Percentiles rank a stretch among this genome's conserved stretches.
These are phyloP conservation scores for Hybognathus amarus DNA, from an alignment of 2,797 vertebrate genomes.

Conservation along the genomic window DNA sequence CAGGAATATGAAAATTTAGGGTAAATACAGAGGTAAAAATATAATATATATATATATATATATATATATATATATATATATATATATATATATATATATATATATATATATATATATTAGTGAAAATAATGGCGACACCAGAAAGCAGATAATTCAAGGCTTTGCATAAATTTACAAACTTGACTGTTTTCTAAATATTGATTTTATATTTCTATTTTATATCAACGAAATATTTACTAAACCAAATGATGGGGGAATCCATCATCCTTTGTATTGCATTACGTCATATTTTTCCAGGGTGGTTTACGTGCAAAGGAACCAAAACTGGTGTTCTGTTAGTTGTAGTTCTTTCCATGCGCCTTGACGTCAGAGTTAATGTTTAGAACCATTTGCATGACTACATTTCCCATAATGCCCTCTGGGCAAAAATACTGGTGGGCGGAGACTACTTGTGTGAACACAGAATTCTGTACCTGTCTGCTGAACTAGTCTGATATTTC, in stretches of 20 bases:
- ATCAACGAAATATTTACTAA: too few relatives aligned
- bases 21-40: not conserved
- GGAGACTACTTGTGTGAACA: conserved; percentile 51
- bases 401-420: conserved; percentile 57
- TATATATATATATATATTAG: not conserved
- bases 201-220: too few relatives aligned
- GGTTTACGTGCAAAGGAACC: conserved; percentile 20
- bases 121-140: not conserved
- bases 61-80: not conserved
- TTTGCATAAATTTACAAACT: too few relatives aligned
- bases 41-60: too few relatives aligned
- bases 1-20: not conserved
- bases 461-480: conserved; percentile 40
- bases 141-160: not conserved
- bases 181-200: too few relatives aligned
- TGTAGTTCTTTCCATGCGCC: conserved; percentile 52
- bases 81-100: not conserved
- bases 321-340: conserved; percentile 48
- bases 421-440: conserved; percentile 49
- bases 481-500: conserved; percentile 42
- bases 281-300: conserved; percentile 62
- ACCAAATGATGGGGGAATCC: too few relatives aligned
- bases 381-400: not conserved
- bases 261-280: conserved; percentile 53
- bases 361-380: not conserved